Evolutionary conservation across 2,888 invertebrate genomes (phyloP), one percentile per base, ranked within the genome.

Genomic region (Ectemnius cavifrons): DNA sequence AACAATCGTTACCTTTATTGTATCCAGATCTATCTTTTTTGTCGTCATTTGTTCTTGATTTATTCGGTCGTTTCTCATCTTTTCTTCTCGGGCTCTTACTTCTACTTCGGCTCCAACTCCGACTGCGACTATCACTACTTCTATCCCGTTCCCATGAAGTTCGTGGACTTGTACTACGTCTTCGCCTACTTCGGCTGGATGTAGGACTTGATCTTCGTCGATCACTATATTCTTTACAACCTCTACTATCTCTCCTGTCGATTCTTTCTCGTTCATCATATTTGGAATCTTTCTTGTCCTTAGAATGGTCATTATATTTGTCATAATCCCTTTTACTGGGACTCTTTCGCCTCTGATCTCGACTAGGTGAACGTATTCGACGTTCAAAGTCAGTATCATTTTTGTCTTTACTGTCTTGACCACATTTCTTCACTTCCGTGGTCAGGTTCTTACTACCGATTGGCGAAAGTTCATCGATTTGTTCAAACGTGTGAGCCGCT

Each of bases 81-180:
- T 86, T 87, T 66, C 84, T 84, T 56, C 85, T 82, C 1, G 90
- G 90, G 78, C 89, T 89, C 47, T 82, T 82, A 58, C 90, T 90
- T 6, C 87, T 84, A 68, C 91, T 91, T 67, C 85, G 78, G 28
- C 87, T 89, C 78, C 89, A 87, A 66, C 89, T 88, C 2, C 86
- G 86, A 71, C 88, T 87, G 5, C 80, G 82, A 64, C 87, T 89
- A 27, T 75, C 75, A 65, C 85, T 89, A 20, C 87, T 88, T n/a
- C 84, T 80, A 60, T 86, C 82, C 27, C 78, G 78, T 56, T 88
- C 86, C 88, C 89, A 88, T 0, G 84, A 82, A 20, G 62, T 69
- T 6, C 80, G 72, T 3, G 88, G 88, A 76, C 87, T 87, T 11
- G 81, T 69, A 13, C 83, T 81, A 46, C 71, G 77, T n/a, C 69